Percentiles rank a stretch among this genome's conserved stretches.
phyloP scores from a whole-genome alignment of 1,140 invertebrate genomes.

The Anastatus disparis region DNA sequence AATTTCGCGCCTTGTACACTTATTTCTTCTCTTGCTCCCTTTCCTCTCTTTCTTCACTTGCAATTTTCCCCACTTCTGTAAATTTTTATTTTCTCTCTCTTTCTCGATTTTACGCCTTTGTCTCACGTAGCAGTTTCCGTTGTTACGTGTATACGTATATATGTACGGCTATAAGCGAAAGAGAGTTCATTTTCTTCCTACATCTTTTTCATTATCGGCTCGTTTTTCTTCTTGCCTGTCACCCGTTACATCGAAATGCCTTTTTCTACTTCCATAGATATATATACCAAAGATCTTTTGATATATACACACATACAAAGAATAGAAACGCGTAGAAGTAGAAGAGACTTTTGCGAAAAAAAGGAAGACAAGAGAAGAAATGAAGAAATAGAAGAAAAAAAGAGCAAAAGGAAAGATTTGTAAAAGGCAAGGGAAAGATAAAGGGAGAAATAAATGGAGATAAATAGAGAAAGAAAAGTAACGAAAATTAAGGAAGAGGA shows the following conservation, averaged over 20 bases:
- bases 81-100: not conserved
- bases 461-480: too few relatives aligned
- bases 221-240: constrained; percentile 23
- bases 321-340: not conserved
- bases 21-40: too few relatives aligned
- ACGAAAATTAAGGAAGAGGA: too few relatives aligned
- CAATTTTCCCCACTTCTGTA: not conserved
- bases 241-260: constrained; percentile 42
- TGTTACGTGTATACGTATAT: too few relatives aligned
- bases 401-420: not conserved
- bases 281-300: too few relatives aligned
- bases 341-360: not conserved
- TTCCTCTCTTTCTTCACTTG: too few relatives aligned
- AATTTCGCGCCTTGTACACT: not conserved
- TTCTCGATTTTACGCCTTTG: not conserved
- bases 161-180: too few relatives aligned
- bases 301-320: not conserved
- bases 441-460: not conserved
- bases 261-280: not conserved
- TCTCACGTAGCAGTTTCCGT: not conserved
- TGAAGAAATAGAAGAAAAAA: not conserved
- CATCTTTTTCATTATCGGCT: constrained; percentile 32
- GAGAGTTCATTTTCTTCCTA: constrained; percentile 17
- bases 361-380: not conserved
- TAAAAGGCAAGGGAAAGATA: not conserved